Evolutionary conservation across 2,113 vertebrate genomes (phyloP).

Genomic region (Sciurus niger): DNA sequence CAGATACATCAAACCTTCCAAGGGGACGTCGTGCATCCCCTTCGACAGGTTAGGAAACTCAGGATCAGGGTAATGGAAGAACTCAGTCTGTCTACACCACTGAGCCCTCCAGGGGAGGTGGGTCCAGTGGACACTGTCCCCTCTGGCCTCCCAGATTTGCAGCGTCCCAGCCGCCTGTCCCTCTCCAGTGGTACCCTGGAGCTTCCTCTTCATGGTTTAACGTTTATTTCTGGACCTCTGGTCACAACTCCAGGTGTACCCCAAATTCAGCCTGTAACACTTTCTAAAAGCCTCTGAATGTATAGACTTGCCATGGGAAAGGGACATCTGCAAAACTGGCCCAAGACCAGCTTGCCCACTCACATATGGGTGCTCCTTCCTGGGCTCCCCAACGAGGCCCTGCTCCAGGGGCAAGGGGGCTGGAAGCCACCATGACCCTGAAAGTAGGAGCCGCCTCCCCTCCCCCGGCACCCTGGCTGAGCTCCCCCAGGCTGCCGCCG

Average conservation of each 20-base stretch:
- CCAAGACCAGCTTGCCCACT: not conserved
- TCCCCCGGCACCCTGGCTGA: rapidly evolving
- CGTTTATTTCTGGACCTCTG: not conserved
- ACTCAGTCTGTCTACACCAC: not conserved
- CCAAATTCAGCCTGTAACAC: not conserved
- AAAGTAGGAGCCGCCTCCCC: rapidly evolving
- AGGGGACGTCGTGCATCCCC: not conserved
- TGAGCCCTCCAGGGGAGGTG: not conserved
- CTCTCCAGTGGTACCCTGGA: not conserved
- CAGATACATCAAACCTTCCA: not conserved
- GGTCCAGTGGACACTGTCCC: not conserved
- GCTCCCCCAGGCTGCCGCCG: rapidly evolving
- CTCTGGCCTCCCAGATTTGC: not conserved
- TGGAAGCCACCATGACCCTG: rapidly evolving
- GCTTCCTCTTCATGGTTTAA: not conserved
- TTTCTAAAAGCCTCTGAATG: not conserved
- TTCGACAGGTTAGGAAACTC: not conserved
- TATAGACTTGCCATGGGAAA: not conserved
- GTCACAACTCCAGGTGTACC: not conserved
- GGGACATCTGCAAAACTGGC: too few species aligned
- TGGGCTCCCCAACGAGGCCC: not conserved
- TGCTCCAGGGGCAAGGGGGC: rapidly evolving
- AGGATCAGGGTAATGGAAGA: not conserved
- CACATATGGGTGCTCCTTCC: rapidly evolving
- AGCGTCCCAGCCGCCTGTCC: not conserved